A percentile compares a stretch with the other conserved stretches of the same genome.
phyloP scores from a whole-genome alignment of 2,113 vertebrate species.

The Nesogale talazaci region DNA sequence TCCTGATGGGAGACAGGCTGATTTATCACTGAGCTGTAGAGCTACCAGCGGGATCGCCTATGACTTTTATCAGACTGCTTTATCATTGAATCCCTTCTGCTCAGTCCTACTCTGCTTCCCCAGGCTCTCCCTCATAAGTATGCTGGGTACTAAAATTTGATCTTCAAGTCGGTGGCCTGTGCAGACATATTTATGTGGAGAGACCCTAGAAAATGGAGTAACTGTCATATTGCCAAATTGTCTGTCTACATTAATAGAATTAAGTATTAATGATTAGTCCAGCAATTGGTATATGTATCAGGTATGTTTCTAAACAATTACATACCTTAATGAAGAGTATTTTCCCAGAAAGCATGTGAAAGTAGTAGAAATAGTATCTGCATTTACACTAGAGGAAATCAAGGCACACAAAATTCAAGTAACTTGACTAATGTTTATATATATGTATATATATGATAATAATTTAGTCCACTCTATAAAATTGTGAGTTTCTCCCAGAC shows the following conservation, averaged over 20 bases:
- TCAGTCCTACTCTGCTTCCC: not conserved
- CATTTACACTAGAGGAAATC: not conserved
- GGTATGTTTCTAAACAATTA: not conserved
- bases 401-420: not conserved
- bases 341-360: not conserved
- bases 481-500: not conserved
- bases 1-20: not conserved
- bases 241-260: not conserved
- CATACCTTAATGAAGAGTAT: not conserved
- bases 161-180: not conserved
- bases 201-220: not conserved
- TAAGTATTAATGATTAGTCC: not conserved
- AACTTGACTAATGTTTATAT: not conserved
- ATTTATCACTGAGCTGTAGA: not conserved
- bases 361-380: not conserved
- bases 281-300: not conserved
- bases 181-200: not conserved
- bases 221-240: not conserved
- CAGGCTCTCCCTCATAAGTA: not conserved
- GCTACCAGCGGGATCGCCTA: not conserved
- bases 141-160: not conserved
- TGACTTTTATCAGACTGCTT: not conserved
- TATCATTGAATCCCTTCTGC: not conserved
- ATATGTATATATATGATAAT: not conserved
- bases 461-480: not conserved